A percentile compares a stretch with the other conserved stretches of the same genome.
These are phyloP conservation scores for Corticium candelabrum DNA, from an alignment of 37 sponge, comb jelly and placozoan species.

Conservation along the genomic window DNA sequence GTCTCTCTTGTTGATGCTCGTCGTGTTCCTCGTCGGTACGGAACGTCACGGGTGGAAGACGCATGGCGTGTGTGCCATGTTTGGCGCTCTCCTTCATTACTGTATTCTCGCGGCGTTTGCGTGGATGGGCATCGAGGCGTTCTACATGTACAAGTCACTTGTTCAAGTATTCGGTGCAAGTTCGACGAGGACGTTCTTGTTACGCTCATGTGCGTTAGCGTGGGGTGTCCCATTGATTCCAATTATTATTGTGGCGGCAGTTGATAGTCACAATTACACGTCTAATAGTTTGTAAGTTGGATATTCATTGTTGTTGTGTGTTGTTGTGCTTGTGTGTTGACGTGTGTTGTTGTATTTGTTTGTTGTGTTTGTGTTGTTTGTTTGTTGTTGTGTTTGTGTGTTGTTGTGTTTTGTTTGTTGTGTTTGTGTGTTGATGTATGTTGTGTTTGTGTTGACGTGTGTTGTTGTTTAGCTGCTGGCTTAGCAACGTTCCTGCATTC, in stretches of 20 bases:
- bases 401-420: too few species aligned
- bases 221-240: too few species aligned
- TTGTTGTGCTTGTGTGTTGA: too few species aligned
- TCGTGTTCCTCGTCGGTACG: neutral
- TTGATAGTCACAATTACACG: too few species aligned
- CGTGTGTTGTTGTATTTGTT: too few species aligned
- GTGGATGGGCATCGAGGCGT: neutral
- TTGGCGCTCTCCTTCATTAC: conserved; percentile 6
- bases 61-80: neutral
- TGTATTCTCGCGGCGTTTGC: neutral
- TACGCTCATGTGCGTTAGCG: neutral
- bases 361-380: too few species aligned
- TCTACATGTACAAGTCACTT: neutral
- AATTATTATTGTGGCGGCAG: too few species aligned
- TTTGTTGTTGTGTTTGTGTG: too few species aligned
- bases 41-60: neutral
- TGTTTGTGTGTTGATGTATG: too few species aligned
- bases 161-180: neutral
- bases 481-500: neutral
- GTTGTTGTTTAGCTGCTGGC: neutral
- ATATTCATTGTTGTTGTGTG: too few species aligned
- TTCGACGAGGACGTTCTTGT: neutral
- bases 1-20: neutral
- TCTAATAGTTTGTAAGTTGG: too few species aligned
- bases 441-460: too few species aligned